Evolutionary conservation across 1,140 invertebrate genomes (phyloP), one percentile per base, ranked within the genome.

Genomic region (Ceratina japonica): DNA sequence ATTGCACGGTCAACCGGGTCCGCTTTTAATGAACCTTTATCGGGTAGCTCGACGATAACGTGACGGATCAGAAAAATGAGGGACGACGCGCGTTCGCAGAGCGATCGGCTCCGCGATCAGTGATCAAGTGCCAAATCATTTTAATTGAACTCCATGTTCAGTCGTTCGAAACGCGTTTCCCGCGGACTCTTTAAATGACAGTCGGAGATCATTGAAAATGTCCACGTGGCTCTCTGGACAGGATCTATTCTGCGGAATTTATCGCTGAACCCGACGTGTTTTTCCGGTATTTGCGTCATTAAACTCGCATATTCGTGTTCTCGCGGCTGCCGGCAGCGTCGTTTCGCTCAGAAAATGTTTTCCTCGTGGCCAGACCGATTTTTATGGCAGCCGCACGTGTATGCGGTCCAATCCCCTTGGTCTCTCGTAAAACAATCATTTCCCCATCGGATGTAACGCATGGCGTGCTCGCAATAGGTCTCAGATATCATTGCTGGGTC

Each of bases 341-440:
- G 66, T 85, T 84, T 71, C 75, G 49, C 4, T 20, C 4, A 72
- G 65, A 79, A 85, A 85, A 85, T 68, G 56, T 81, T 81, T 84
- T 82, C 65, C 82, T 66, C 84, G 63, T 75, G 75, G 20, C 69
- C 27, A 18, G 16, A n/a, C 49, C 20, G 69, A 54, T 80, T 75
- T 44, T 84, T 82, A 80, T 64, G 71, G 77, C 69, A 69, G 37
- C 75, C 54, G 27, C 31, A 15, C 51, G 24, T 31, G 63, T 18
- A 66, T 44, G 54, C 49, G 52, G 22, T 13, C 49, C 12, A n/a
- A 59, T 18, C 13, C 12, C 13, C 37, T 49, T 27, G 27, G 69
- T 61, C 65, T 74, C 65, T 85, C 75, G 58, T 85, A 85, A 81
- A 85, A 82, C 79, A 73, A 85, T 85, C 79, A 79, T 85, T 85